phyloP scores from a whole-genome alignment of 2,113 vertebrate species.

The Cisticola juncidis region DNA sequence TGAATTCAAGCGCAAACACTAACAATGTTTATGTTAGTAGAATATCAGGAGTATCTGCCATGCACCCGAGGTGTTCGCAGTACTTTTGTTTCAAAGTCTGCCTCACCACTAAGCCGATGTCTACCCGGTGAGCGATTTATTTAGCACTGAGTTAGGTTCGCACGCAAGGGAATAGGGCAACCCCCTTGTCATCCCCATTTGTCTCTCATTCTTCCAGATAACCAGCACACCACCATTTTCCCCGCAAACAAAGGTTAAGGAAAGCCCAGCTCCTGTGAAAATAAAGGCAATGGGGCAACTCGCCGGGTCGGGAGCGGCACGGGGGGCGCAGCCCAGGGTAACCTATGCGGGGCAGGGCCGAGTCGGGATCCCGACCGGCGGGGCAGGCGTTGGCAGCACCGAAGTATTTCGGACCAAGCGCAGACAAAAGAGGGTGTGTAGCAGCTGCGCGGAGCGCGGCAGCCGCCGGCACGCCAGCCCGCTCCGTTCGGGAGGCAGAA shows the following conservation, averaged over 20 bases:
- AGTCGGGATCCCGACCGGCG: neutral
- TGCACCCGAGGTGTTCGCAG: neutral
- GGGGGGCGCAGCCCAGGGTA: neutral
- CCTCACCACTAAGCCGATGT: neutral
- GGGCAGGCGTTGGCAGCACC: neutral
- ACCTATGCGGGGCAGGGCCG: neutral
- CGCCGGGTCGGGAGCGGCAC: neutral
- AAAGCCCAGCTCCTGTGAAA: neutral
- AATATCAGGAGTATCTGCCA: neutral
- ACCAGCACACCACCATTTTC: constrained; percentile 29
- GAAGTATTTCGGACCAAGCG: neutral
- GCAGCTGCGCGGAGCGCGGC: constrained; percentile 9
- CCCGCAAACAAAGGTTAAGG: constrained; percentile 5
- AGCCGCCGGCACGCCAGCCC: neutral
- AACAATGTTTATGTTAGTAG: neutral
- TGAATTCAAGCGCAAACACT: neutral
- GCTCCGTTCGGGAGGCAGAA: neutral
- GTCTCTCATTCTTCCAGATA: neutral
- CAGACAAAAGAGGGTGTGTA: constrained; percentile 64
- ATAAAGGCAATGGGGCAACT: neutral
- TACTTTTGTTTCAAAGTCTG: neutral
- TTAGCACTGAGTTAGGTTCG: neutral
- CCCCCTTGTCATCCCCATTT: neutral
- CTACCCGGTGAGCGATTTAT: neutral
- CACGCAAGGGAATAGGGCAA: neutral